phyloP scores from a whole-genome alignment of 2,113 vertebrate genomes.

The Ptilorrhoa leucosticta region DNA sequence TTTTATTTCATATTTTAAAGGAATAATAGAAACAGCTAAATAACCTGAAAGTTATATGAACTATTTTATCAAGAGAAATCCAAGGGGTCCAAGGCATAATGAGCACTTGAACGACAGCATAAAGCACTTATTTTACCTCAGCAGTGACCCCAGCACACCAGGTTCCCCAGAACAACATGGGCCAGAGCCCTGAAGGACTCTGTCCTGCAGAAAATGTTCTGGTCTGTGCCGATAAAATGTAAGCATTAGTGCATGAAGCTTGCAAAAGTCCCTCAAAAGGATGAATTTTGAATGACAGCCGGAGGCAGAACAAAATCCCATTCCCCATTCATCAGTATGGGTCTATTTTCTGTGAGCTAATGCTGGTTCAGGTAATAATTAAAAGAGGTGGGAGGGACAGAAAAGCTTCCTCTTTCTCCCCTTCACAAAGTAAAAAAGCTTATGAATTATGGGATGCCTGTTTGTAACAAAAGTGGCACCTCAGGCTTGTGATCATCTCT shows the following conservation, averaged over 20 bases:
- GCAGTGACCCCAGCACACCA: background rate
- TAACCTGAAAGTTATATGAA: background rate
- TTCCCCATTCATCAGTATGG: background rate
- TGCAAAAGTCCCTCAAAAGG: background rate
- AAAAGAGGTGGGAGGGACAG: background rate
- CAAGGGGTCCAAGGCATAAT: background rate
- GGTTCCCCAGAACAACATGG: background rate
- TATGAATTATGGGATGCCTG: background rate
- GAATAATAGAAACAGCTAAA: background rate
- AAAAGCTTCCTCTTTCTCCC: background rate
- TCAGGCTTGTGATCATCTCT: background rate
- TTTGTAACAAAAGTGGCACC: background rate
- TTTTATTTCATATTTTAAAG: background rate
- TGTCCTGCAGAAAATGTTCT: background rate
- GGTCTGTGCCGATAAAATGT: background rate
- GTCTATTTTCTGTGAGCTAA: background rate
- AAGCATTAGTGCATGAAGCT: background rate
- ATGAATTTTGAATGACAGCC: background rate
- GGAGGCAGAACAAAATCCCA: background rate
- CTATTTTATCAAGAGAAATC: background rate
- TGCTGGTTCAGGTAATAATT: background rate
- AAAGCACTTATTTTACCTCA: background rate
- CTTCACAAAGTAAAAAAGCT: background rate
- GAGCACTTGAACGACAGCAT: background rate
- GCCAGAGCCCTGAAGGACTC: background rate